These are phyloP conservation scores for Copsychus sechellarum DNA, from an alignment of 2,113 vertebrate species.

Conservation along the genomic window DNA sequence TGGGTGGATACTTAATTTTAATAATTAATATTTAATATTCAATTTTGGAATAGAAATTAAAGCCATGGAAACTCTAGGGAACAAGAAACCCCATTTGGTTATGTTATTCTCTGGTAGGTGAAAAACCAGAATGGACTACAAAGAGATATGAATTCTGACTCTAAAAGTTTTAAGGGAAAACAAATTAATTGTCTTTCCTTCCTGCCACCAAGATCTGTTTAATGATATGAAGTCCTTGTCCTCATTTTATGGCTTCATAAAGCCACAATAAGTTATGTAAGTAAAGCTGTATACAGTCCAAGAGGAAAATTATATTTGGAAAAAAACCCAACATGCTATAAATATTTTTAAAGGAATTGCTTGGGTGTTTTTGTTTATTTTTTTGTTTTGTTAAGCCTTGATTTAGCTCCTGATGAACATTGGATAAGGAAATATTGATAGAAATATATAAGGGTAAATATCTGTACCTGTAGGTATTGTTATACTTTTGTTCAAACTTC, in stretches of 20 bases:
- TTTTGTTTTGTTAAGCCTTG: not conserved
- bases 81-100: not conserved
- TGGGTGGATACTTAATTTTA: not conserved
- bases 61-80: not conserved
- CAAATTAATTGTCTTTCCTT: not conserved
- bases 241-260: not conserved
- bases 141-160: not conserved
- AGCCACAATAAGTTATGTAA: not conserved
- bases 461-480: not conserved
- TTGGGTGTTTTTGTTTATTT: not conserved
- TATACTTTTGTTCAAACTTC: not conserved
- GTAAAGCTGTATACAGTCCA: not conserved
- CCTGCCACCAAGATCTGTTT: not conserved
- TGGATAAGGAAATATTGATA: not conserved
- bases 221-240: not conserved
- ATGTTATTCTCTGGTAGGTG: not conserved
- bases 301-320: not conserved
- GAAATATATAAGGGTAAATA: not conserved
- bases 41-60: not conserved
- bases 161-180: not conserved
- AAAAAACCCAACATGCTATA: not conserved
- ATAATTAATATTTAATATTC: not conserved
- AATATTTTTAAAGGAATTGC: not conserved
- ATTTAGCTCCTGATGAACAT: not conserved
- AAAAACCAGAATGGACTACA: not conserved